Base-by-base conservation (phyloP, 2,113 vertebrate genomes). In the Chaenocephalus aceratus region DNA sequence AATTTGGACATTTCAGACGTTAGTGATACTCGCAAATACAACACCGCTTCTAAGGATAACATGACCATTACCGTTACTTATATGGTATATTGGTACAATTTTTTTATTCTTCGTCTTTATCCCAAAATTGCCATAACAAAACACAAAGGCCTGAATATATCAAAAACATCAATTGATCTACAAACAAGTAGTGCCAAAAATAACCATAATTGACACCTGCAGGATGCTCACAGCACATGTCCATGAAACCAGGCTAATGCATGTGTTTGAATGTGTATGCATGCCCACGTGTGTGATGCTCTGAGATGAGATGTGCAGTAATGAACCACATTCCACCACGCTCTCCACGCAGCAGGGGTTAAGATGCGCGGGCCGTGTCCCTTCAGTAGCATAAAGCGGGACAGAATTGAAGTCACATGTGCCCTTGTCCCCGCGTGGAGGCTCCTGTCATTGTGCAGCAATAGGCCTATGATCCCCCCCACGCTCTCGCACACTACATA, bases 381-480 rank as follows among this genome's bases (percentile, higher is more conserved):
- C 80, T 46, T 76, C 82, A 10, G 81, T 14, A 16, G n/a, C 60
- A 75, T 48, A 62, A 53, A 60, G 60, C 80, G 23, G 72, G 23
- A 76, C 65, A n/a, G 62, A 67, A 46, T 1, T 68, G 80, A 78
- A 88, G 83, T 75, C 78, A 54, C 85, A 65, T 57, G 62, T 86
- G 89, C 84, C 86, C 89, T 88, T 80, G 86, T 86, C 86, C 83
- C 87, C n/a, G 56, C 18, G 51, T 79, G 79, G 79, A 87, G 51
- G 77, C 72, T 85, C 77, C 76, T 88, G 89, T 87, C 82, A 75
- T 23, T 68, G 86, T 82, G 79, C 61, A 59, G 85, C 66, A 82
- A 66, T 10, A 58, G 74, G 79, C 58, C 92, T 93, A 68, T 93
- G 90, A 94, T 91, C 87, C 87, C 56, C 61, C 81, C 66, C 72